Evolutionary conservation across 2,113 vertebrate species (phyloP), one percentile per base, ranked within the genome.

Genomic region (Myrmecobius fasciatus): DNA sequence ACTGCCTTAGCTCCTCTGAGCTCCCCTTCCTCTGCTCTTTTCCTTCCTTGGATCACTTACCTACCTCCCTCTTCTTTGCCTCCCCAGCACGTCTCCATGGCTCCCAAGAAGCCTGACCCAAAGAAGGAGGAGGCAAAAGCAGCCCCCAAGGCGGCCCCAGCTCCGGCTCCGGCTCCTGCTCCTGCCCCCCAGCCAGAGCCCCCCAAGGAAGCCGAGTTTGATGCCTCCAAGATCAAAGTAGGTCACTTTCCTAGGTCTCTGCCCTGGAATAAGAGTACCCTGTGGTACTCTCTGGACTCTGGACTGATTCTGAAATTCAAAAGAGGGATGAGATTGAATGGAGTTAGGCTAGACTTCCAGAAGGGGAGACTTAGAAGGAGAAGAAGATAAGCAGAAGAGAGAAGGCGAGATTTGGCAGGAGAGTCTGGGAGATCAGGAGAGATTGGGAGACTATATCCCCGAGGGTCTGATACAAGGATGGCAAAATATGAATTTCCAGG

Each of bases 101-200:
- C 99, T 90, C 99, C 99, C 6, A 99, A 99, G 98, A 99, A 99
- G 91, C 98, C 98, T 0, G 98, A 99, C 3, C 98, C 98, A 0
- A 99, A 99, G 98, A 99, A 99, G 94, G 99, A 99, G 49, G 99
- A 99, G 0, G 98, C 99, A 9, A 99, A 99, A 94, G 98, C 99
- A 0, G 99, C 97, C 0, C 97, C 99, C 0, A 99, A 99, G 89
- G 96, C 98, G 22, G 98, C 98, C 97, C 31, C 98, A 94, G 90
- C 98, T 96, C 0, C 99, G 91, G 60, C 98, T n/a, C 88, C 98
- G 0, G 94, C 96, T 1, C 97, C 98, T 0, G 93, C 98, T 0
- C 98, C 99, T 0, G 98, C 98, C 5, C 98, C 98, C 1, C 98
- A 98, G 14, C 98, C 99, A 0, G 98, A 99, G 53, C 97, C 92